A percentile compares a stretch with the other conserved stretches of the same genome.
phyloP scores from a whole-genome alignment of 2,113 vertebrate species.

The Equus quagga region DNA sequence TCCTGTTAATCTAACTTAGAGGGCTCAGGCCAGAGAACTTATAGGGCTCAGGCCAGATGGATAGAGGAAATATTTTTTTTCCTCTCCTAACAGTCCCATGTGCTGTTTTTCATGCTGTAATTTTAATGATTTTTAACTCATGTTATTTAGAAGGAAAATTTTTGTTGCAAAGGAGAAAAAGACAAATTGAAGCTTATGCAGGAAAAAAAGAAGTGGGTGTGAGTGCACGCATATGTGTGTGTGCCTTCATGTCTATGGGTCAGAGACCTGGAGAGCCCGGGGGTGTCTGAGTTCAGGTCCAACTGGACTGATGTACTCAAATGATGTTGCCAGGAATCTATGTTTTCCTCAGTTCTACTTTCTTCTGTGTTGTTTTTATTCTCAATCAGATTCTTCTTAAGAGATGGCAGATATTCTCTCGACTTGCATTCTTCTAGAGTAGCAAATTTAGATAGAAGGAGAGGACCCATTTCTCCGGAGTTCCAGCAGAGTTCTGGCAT shows the following conservation, averaged over 20 bases:
- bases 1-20: not conserved
- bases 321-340: not conserved
- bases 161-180: slow-evolving; percentile 11
- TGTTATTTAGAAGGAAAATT: not conserved
- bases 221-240: not conserved
- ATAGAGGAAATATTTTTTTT: not conserved
- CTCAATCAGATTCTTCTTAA: not conserved
- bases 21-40: not conserved
- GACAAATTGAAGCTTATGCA: not conserved
- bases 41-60: not conserved
- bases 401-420: not conserved
- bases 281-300: not conserved
- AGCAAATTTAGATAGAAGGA: not conserved
- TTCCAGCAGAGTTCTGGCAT: not conserved
- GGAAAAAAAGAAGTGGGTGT: not conserved
- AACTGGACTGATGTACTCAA: not conserved
- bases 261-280: not conserved
- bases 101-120: not conserved
- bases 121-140: slow-evolving; percentile 29
- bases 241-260: not conserved
- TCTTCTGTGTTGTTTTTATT: not conserved
- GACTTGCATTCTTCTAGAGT: not conserved
- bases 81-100: not conserved
- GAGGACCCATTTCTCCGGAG: not conserved
- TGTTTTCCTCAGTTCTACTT: not conserved